These are phyloP conservation scores for Micromys minutus DNA, from an alignment of 2,113 vertebrate genomes.

Conservation along the genomic window DNA sequence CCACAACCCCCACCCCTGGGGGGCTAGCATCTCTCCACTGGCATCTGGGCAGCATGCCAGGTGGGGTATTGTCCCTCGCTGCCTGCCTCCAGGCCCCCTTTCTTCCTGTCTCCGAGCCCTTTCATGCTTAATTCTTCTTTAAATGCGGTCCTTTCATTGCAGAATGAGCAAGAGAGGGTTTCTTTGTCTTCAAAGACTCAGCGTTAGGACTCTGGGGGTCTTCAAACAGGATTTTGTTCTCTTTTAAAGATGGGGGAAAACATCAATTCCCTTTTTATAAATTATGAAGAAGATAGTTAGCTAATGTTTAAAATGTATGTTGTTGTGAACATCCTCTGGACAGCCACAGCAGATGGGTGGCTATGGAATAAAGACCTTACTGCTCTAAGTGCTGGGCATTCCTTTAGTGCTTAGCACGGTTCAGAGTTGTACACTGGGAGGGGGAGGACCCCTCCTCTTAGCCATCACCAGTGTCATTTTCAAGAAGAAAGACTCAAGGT, in stretches of 20 bases:
- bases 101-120: not conserved
- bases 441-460: not conserved
- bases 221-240: slow-evolving; percentile 50
- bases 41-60: not conserved
- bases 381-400: slow-evolving; percentile 15
- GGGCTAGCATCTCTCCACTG: not conserved
- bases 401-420: not conserved
- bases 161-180: not conserved
- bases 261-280: slow-evolving; percentile 9
- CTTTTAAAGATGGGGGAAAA: slow-evolving; percentile 47
- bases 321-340: not conserved
- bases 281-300: slow-evolving; percentile 16
- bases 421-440: not conserved
- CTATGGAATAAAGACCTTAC: not conserved
- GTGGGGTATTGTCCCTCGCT: not conserved
- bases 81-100: not conserved
- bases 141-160: not conserved
- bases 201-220: not conserved
- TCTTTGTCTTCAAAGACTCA: slow-evolving; percentile 35
- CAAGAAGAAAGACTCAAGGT: not conserved
- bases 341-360: not conserved
- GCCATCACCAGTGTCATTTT: not conserved
- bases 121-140: slow-evolving; percentile 29
- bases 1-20: too few species aligned
- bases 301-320: not conserved